A percentile compares a stretch with the other conserved stretches of the same genome.
phyloP scores from a whole-genome alignment of 2,113 vertebrate genomes.

The Neotoma lepida region DNA sequence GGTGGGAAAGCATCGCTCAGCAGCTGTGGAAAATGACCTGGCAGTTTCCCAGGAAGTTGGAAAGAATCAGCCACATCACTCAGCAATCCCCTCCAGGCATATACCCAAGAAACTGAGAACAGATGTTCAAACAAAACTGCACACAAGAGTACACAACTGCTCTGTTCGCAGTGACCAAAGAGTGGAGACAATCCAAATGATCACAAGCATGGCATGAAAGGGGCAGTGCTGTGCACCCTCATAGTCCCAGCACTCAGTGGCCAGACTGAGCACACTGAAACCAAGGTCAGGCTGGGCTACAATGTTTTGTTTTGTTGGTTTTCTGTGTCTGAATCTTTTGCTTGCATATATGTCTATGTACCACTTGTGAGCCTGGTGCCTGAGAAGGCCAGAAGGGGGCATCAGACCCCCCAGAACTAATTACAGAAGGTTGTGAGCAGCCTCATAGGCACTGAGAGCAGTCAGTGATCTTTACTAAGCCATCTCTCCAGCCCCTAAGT shows the following conservation, averaged over 20 bases:
- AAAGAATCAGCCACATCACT: neutral
- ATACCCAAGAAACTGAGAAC: neutral
- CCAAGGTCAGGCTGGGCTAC: no score
- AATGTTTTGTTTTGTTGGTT: neutral
- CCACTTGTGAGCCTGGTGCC: neutral
- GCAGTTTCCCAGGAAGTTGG: neutral
- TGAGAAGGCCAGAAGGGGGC: neutral
- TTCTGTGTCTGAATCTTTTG: neutral
- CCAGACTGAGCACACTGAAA: no score
- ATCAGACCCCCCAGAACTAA: neutral
- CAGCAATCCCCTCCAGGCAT: conserved; percentile 24
- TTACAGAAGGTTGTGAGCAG: neutral
- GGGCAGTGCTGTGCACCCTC: neutral
- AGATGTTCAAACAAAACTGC: conserved; percentile 28
- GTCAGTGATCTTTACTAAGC: neutral
- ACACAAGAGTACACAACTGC: neutral
- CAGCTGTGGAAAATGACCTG: conserved; percentile 34
- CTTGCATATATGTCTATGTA: neutral
- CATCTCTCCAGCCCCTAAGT: neutral
- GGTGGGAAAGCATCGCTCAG: neutral
- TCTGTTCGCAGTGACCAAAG: neutral
- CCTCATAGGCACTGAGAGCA: neutral
- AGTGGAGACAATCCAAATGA: neutral
- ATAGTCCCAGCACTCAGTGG: neutral
- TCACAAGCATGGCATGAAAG: neutral